A percentile compares a stretch with the other conserved stretches of the same genome.
Conservation (phyloP, 2,797 vertebrate species). For the Pogonophryne albipinna region DNA sequence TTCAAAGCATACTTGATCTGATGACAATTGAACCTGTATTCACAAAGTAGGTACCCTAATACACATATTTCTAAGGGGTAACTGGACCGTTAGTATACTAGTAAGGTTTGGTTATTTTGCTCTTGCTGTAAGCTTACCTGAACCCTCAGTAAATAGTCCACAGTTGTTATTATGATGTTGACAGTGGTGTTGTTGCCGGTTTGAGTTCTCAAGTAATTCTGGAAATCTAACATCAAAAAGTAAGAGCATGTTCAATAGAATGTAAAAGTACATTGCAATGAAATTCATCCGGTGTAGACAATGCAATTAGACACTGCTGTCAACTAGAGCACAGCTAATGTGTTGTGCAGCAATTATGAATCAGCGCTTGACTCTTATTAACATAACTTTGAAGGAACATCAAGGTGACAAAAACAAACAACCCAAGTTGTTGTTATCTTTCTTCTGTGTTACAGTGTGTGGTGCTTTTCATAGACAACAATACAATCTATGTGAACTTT, state of each 20-base stretch:
- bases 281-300: neutral
- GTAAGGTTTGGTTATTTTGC: neutral
- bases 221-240: constrained; percentile 87
- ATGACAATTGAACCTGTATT: neutral
- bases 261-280: neutral
- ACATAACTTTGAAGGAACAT: neutral
- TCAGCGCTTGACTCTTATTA: neutral
- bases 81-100: neutral
- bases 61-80: neutral
- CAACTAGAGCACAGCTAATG: neutral
- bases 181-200: constrained; percentile 97
- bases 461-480: neutral
- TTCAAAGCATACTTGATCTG: neutral
- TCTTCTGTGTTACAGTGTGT: constrained; percentile 1
- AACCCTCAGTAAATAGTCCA: constrained; percentile 95
- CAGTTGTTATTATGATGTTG: constrained; percentile 96
- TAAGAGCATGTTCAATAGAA: neutral
- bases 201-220: constrained; percentile 96
- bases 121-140: constrained; percentile 83
- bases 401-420: neutral
- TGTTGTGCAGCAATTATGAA: neutral
- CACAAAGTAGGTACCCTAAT: neutral
- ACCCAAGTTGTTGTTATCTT: too few species aligned
- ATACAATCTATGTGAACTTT: neutral
- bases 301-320: neutral